Evolutionary conservation across 1,140 invertebrate species (phyloP), one percentile per base, ranked within the genome.

Genomic region (Apis cerana): DNA sequence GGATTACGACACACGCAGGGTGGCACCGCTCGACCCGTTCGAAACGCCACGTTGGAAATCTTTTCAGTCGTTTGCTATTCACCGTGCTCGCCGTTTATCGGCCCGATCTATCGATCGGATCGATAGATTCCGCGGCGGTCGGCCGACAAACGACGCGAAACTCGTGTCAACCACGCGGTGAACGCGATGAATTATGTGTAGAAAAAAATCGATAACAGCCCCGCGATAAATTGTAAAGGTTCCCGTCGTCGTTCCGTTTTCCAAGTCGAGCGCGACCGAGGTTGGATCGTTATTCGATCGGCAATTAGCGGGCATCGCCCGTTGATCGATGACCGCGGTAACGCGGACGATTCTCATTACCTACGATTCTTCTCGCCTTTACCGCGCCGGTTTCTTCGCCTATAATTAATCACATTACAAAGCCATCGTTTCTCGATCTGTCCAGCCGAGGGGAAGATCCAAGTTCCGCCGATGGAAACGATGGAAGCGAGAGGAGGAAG

Each of bases 301-400:
- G 83, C 75, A 88, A 88, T 88, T 88, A 88, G 86, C 82, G 77
- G 70, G 75, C 12, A 7, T 43, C 64, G 56, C 62, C 52, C 59
- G 75, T 85, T 88, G 87, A 88, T 88, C 86, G 87, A 88, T 88
- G 83, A 78, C 67, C 52, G n/a, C n/a, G n/a, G 56, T 67, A 82
- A 76, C 75, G 65, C 71, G 68, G 86, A 76, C 86, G 87, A 88
- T 88, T 88, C 87, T 82, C 83, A 88, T 88, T 88, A 85, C 68
- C 86, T 72, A 7, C 86, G 59, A 82, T 88, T 85, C 86, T 80
- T 88, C 86, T 84, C 86, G 72, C 86, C 76, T 84, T 81, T 76
- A 76, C 69, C 50, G 54, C 62, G 56, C 76, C 75, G 79, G 4
- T 43, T 84, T 84, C 70, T 81, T 78, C 76, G 62, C 56, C 33